Conservation (phyloP, 2,797 vertebrate genomes). For the Helarctos malayanus region DNA sequence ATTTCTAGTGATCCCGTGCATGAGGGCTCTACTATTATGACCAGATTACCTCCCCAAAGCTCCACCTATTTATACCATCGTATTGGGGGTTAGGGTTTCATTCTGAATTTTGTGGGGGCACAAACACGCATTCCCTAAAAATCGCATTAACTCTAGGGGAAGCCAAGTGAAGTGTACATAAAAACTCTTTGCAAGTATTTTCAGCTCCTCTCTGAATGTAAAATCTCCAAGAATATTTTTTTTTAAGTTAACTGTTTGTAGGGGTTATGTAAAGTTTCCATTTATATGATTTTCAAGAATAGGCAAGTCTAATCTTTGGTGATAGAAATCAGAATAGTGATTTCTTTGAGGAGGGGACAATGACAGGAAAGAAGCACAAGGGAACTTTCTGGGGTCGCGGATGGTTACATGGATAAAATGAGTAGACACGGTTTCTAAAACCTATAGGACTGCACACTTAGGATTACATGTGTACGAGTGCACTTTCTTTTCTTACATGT, state of each 20-base stretch:
- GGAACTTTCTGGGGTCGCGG: neutral
- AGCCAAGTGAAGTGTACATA: neutral
- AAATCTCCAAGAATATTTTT: slow-evolving; percentile 6
- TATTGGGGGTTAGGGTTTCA: neutral
- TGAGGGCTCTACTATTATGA: neutral
- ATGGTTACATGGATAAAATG: neutral
- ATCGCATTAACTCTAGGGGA: neutral
- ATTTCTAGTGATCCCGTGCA: neutral
- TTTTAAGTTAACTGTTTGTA: neutral
- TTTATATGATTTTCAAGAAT: neutral
- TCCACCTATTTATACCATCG: neutral
- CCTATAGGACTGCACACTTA: neutral
- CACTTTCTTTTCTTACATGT: neutral
- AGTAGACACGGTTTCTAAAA: neutral
- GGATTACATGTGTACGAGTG: neutral
- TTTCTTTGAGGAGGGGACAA: neutral
- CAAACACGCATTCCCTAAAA: neutral
- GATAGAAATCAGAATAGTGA: neutral
- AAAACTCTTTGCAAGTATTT: neutral
- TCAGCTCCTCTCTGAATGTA: neutral
- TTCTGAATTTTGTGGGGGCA: neutral
- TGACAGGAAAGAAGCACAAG: neutral
- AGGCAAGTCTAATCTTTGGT: neutral
- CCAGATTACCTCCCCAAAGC: neutral
- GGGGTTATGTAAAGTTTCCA: neutral